phyloP scores from a whole-genome alignment of 2,797 vertebrate genomes.

The Sylvia borin region DNA sequence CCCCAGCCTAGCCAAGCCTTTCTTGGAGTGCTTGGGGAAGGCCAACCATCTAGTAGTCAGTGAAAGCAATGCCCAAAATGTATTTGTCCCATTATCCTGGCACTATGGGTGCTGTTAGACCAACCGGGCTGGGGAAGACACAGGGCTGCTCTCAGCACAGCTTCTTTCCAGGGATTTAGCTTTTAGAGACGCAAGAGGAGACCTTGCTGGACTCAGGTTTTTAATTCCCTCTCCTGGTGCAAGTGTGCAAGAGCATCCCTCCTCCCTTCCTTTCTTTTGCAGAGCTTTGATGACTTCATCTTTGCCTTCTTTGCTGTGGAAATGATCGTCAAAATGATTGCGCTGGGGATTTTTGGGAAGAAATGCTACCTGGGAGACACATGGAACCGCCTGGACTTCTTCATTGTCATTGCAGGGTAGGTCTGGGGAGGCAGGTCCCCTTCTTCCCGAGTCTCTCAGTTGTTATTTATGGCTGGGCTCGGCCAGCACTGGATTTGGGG shows the following conservation, averaged over 20 bases:
- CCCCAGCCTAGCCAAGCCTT: neutral
- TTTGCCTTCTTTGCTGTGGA: conserved; percentile 98
- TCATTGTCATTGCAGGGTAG: conserved; percentile 97
- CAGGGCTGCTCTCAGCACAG: neutral
- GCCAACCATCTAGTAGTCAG: neutral
- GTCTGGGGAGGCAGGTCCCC: neutral
- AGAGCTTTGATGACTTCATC: conserved; percentile 97
- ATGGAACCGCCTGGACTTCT: conserved; percentile 98
- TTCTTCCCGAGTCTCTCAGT: fast-evolving
- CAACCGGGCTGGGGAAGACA: neutral
- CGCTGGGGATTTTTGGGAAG: conserved; percentile 96
- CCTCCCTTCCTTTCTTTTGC: conserved; percentile 24
- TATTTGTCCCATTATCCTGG: neutral
- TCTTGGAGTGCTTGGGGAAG: neutral
- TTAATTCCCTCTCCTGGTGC: fast-evolving
- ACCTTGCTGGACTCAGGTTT: neutral
- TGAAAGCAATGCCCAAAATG: neutral
- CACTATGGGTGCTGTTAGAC: neutral
- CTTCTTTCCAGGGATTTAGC: neutral
- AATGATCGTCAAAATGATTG: conserved; percentile 99
- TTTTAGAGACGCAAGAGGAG: neutral
- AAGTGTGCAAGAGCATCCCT: neutral
- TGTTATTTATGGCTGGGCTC: neutral
- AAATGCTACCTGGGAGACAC: conserved; percentile 98
- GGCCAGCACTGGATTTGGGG: neutral